Base-by-base conservation (phyloP, 2,888 invertebrate genomes). In the Tinea pellionella region DNA sequence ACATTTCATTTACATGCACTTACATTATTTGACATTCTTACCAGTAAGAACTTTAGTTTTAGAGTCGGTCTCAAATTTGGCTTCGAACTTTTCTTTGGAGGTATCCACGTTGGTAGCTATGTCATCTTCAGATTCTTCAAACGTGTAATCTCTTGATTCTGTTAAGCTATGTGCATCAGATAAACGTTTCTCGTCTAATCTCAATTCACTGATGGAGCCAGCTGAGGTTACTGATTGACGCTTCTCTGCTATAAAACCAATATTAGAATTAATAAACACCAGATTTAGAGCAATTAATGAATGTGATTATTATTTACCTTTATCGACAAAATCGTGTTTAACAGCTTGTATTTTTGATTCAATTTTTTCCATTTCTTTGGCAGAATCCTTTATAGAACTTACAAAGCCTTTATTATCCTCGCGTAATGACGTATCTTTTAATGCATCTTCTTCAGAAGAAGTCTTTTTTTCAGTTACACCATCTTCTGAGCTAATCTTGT, bases 61-160 rank as follows among this genome's bases (percentile, higher is more conserved):
- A 2, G 67, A 65, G 19, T 80, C 80, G 43, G 66, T 64, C 60
- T 84, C 81, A 60, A 64, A 63, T 65, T 77, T 81, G 9, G 65
- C 63, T 63, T 80, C 82, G 16, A 68, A 47, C 64, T 72, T 80
- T 11, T 79, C 81, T 63, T 74, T 82, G 11, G 75, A 73, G 24
- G 66, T 62, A 63, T 83, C 84, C 32, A 82, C 73, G 63, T 86
- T 82, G 8, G 83, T 80, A 43, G 75, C 80, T 61, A 88, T 84
- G 61, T 88, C 88, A 62, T 88, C 88, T 71, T 88, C 88, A 0
- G 88, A 88, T 65, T 88, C 88, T 65, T 88, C 88, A 65, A 88
- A 88, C 0, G 88, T 88, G 61, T 88, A 88, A 65, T 88, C 88
- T 63, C 80, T 76, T 0, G 88, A 88, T 64, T 88, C 88, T 43